These are phyloP conservation scores for Spialia ferax DNA, from an alignment of 2,888 invertebrate genomes.

Conservation along the genomic window DNA sequence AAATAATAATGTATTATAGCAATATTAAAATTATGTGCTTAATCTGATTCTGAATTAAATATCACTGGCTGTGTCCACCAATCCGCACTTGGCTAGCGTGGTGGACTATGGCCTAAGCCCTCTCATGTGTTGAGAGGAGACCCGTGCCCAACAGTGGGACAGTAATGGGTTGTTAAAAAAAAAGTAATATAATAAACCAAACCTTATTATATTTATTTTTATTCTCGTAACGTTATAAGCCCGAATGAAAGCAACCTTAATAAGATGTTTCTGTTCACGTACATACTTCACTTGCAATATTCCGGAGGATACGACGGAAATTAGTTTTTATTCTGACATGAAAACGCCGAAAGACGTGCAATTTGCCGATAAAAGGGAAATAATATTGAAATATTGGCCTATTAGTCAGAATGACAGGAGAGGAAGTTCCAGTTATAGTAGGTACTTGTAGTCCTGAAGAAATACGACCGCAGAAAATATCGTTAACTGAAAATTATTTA, in stretches of 20 bases:
- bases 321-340: slow-evolving; percentile 19
- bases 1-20: too few species aligned
- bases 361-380: slow-evolving; percentile 18
- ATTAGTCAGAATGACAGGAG: slow-evolving; percentile 14
- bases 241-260: slow-evolving; percentile 6
- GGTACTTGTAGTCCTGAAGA: background rate
- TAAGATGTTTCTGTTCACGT: slow-evolving; percentile 16
- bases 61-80: too few species aligned
- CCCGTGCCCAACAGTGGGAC: too few species aligned
- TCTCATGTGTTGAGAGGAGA: too few species aligned
- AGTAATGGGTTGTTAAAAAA: too few species aligned
- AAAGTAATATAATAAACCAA: too few species aligned
- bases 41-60: too few species aligned
- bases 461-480: background rate
- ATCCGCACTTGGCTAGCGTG: too few species aligned
- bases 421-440: slow-evolving; percentile 6
- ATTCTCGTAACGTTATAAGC: slow-evolving; percentile 1
- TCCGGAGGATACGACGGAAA: slow-evolving; percentile 4
- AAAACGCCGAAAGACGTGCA: slow-evolving; percentile 7
- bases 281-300: background rate
- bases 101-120: too few species aligned
- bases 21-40: too few species aligned
- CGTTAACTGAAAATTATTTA: background rate
- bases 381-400: slow-evolving; percentile 7
- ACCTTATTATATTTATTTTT: background rate